phyloP scores from a whole-genome alignment of 2,888 invertebrate genomes.

The Acrobasis consociella region DNA sequence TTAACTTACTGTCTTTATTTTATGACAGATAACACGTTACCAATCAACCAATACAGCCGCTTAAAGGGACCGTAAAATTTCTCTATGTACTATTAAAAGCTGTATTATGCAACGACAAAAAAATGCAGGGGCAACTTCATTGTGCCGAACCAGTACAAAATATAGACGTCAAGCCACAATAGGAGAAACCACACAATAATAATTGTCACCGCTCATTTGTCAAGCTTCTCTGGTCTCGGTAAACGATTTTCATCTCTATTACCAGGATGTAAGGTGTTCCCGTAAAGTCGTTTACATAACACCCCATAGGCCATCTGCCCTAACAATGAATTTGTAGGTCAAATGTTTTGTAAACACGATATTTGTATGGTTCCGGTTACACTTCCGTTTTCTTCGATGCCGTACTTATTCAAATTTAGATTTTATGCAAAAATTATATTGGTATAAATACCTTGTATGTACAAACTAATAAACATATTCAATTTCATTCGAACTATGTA shows the following conservation, averaged over 20 bases:
- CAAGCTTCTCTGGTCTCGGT: constrained; percentile 51
- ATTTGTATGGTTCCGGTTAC: constrained; percentile 41
- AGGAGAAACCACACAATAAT: constrained; percentile 66
- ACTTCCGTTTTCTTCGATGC: constrained; percentile 32
- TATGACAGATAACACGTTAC: too few species aligned
- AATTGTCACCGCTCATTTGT: constrained; percentile 78
- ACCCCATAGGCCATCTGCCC: constrained; percentile 59
- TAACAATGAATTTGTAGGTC: constrained; percentile 62
- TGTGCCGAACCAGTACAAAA: constrained; percentile 48
- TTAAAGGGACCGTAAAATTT: background rate
- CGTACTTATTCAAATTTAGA: background rate
- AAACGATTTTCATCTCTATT: constrained; percentile 45
- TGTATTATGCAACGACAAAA: constrained; percentile 20
- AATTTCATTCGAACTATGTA: too few species aligned
- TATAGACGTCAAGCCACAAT: constrained; percentile 65
- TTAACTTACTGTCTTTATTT: too few species aligned
- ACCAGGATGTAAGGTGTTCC: constrained; percentile 45
- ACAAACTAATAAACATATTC: too few species aligned
- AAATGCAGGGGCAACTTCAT: constrained; percentile 32
- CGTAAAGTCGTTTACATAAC: constrained; percentile 14
- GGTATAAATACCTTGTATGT: background rate
- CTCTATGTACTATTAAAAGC: background rate
- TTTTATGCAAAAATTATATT: background rate
- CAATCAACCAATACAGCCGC: too few species aligned
- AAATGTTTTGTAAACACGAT: constrained; percentile 68